phyloP scores from a whole-genome alignment of 2,888 invertebrate species.

The Abrostola tripartita region DNA sequence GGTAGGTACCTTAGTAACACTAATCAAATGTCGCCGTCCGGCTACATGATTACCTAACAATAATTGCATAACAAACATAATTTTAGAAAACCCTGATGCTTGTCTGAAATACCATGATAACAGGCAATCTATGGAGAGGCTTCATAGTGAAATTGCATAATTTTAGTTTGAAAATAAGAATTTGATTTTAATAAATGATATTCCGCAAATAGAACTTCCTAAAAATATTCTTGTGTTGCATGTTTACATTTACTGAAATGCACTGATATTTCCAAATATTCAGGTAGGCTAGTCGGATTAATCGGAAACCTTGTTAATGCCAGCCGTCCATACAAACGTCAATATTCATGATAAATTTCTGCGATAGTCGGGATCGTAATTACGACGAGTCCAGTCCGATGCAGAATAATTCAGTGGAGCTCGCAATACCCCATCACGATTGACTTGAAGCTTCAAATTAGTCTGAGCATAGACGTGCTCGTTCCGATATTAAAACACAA shows the following conservation, averaged over 20 bases:
- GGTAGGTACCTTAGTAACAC: not conserved
- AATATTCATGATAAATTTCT: not conserved
- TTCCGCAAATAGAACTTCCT: no score
- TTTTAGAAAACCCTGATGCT: no score
- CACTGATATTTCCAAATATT: not conserved
- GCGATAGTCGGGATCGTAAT: not conserved
- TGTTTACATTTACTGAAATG: no score
- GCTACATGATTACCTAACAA: no score
- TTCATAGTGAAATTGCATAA: no score
- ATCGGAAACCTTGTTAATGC: not conserved
- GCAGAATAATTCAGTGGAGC: slow-evolving; percentile 20
- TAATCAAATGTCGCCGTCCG: no score
- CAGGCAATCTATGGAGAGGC: no score
- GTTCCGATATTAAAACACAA: not conserved
- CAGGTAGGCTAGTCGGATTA: not conserved
- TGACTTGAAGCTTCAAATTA: slow-evolving; percentile 21
- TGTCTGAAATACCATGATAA: no score
- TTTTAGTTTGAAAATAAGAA: no score
- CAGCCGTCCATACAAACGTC: not conserved
- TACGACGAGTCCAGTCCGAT: not conserved
- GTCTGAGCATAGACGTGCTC: slow-evolving; percentile 1
- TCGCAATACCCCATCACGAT: slow-evolving; percentile 13
- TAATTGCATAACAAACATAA: no score
- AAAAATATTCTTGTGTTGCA: no score
- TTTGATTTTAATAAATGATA: no score